Base-by-base conservation (phyloP, 2,797 vertebrate species). In the Champsocephalus esox region DNA sequence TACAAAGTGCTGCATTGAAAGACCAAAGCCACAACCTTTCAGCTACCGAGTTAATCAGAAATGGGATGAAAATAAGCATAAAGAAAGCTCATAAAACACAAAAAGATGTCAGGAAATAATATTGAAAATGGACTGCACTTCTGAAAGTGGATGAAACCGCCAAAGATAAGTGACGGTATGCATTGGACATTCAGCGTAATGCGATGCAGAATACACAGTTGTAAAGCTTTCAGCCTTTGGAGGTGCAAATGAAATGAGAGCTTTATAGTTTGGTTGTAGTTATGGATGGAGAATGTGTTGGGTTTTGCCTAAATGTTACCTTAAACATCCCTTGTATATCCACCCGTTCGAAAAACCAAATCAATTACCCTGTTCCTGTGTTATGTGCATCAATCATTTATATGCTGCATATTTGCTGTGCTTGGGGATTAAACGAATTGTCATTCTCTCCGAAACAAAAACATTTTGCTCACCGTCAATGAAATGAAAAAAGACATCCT, bases 401-500 rank as follows among this genome's bases (percentile, higher is more conserved):
- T 28, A 7, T 6, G 48, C 55, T 48, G 67, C 38, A 24, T 49
- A 58, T 83, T 69, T 44, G 44, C 48, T 62, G 41, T 49, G 14
- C 62, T 48, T 4, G 38, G 43, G 74, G 79, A 89, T 80, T 87
- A 70, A 82, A 74, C 50, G 54, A 45, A 82, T 76, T 87, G 50
- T 12, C 52, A 71, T 80, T 84, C 51, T 62, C 66, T 11, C 17
- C 14, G 62, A 78, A 78, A 84, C 71, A 89, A 89, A 82, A 73
- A 58, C 12, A 67, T 76, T 79, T 52, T 41, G 57, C 76, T 73
- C 73, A 3, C 74, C 82, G 65, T 82, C 75, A 79, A 80, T 87
- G 75, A 80, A 83, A 88, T 44, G 66, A 79, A 89, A 86, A 81
- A 85, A 92, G 87, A 87, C 90, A 85, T 90, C 81, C 63, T 64